Evolutionary conservation across 2,113 vertebrate species (phyloP), one percentile per base, ranked within the genome.

Genomic region (Salvator merianae): DNA sequence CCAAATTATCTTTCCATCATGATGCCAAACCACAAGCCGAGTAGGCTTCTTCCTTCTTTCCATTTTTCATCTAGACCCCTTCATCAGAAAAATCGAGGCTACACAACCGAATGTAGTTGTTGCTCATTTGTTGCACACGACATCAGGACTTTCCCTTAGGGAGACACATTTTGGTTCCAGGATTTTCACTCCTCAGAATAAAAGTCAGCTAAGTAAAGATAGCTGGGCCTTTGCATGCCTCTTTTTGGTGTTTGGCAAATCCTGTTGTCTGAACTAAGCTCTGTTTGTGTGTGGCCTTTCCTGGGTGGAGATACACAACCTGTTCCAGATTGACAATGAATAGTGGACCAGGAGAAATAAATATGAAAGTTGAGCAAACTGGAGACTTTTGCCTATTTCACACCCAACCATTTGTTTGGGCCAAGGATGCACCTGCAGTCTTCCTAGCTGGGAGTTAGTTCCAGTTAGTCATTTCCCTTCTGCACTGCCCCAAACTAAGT

Each of bases 401-500:
- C 59, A 26, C 28, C 55, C 59, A 77, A 34, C 26, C 3, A 38
- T 79, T 40, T 78, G 36, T 40, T 59, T 9, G 16, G 16, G 47
- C 53, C 77, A 66, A 69, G 34, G 8, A 6, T 47, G 79, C 73
- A 81, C 50, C 66, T 71, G 65, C 53, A 85, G 30, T 32, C 16
- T 24, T 65, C 63, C 34, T 36, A 65, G 69, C n/a, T 62, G 18
- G 16, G 30, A 63, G 38, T 79, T 66, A 62, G 53, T 77, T 78
- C 28, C 32, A 81, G 71, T 55, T 36, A 81, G 43, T 70, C 20
- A 77, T 38, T 84, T 79, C 66, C 65, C 53, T 70, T 63, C 63
- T 76, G 34, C 34, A 30, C 28, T 20, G 73, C 73, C 50, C 22
- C n/a, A 65, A 71, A 62, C n/a, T 53, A 77, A 24, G n/a, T n/a